Evolutionary conservation across 1,140 invertebrate species (phyloP).

Genomic region (Eciton burchellii): DNA sequence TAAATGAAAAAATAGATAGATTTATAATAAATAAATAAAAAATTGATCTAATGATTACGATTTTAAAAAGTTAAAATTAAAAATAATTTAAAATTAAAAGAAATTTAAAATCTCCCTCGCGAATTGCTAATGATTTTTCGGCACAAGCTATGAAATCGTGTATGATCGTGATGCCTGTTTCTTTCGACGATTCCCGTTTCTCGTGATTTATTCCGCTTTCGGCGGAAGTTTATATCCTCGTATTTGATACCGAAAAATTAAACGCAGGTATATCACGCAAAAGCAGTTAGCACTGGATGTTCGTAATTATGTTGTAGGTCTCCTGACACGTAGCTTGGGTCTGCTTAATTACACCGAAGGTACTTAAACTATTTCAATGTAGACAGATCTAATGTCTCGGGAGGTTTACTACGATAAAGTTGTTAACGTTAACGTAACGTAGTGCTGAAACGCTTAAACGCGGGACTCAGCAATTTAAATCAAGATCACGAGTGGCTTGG

Average conservation of each 20-base stretch:
- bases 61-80: too few species aligned
- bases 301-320: conserved; percentile 8
- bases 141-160: conserved; percentile 6
- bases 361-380: conserved; percentile 43
- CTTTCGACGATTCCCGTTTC: neutral
- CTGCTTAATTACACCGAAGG: conserved; percentile 15
- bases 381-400: conserved; percentile 37
- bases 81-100: too few species aligned
- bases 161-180: too few species aligned
- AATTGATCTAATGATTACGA: too few species aligned
- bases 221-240: too few species aligned
- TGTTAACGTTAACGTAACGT: conserved; percentile 35
- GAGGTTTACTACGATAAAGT: conserved; percentile 39
- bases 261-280: neutral
- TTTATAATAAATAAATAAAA: too few species aligned
- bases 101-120: too few species aligned
- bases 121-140: conserved; percentile 18
- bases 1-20: too few species aligned
- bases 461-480: conserved; percentile 39
- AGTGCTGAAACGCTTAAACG: conserved; percentile 15
- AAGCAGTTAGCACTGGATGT: neutral
- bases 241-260: conserved; percentile 29
- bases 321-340: neutral
- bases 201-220: neutral
- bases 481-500: conserved; percentile 13